These are phyloP conservation scores for Pangasius sanitwongsei DNA, from an alignment of 2,797 vertebrate genomes.

Conservation along the genomic window DNA sequence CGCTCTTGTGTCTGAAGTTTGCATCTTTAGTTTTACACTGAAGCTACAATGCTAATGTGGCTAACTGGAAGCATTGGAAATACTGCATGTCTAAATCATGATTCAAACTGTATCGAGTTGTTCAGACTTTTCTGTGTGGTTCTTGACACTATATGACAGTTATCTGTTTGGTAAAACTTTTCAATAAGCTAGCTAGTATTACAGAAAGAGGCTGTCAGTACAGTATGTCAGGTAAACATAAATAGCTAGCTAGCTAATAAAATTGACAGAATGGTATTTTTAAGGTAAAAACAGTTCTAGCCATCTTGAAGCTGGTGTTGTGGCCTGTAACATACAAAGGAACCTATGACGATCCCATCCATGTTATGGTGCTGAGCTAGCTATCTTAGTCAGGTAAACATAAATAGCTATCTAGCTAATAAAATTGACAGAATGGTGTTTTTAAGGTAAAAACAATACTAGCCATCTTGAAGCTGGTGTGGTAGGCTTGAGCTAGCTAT, in stretches of 20 bases:
- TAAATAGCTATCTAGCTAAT: too few relatives aligned
- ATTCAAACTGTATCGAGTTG: background rate
- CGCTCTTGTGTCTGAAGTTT: background rate
- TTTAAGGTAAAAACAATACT: too few relatives aligned
- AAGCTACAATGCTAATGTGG: background rate
- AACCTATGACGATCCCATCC: background rate
- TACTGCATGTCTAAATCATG: background rate
- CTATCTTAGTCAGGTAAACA: background rate
- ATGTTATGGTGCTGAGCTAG: background rate
- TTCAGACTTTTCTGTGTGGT: background rate
- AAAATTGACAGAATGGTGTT: too few relatives aligned
- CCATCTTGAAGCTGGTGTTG: background rate
- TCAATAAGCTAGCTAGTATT: background rate
- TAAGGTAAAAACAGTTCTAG: background rate
- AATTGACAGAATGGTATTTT: background rate
- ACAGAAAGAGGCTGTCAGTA: background rate
- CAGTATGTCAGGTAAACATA: background rate
- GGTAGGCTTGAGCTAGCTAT: background rate
- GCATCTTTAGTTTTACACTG: background rate
- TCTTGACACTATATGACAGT: background rate
- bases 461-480: too few relatives aligned
- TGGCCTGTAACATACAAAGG: background rate
- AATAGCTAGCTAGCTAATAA: background rate
- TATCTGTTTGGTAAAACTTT: background rate
- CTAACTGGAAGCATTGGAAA: background rate